Evolutionary conservation across 2,888 invertebrate species (phyloP), one percentile per base, ranked within the genome.

Genomic region (Trichogramma dendrolimi): DNA sequence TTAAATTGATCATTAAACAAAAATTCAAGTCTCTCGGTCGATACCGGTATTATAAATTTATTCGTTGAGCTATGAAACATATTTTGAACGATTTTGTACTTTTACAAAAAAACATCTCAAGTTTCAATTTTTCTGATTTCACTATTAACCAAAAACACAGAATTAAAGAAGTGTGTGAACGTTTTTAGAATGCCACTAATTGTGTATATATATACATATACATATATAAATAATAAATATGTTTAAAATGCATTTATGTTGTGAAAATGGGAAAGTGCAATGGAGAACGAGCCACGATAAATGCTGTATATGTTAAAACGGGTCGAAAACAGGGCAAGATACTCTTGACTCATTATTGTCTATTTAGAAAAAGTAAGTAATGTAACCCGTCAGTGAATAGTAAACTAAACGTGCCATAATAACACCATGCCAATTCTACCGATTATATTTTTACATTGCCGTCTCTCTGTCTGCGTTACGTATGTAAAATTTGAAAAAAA

Each of bases 191-290:
- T 71, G 66, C 72, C 73, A 70, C 71, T 73, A 66, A 27, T 71
- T 76, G 73, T 75, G 75, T 66, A 75, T 27, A 27, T 27, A 27
- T 27, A 27, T 27, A 27, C 27, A 27, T 27, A 27, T 27, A 27
- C 27, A 27, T 27, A 27, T 27, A 27, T 27, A 27, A 27, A 27
- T 74, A 74, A 71, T 71, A 64, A 71, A 71, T 75, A 75, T 67
- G 69, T 74, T 75, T 76, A 77, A 76, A 75, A 71, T 76, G 76
- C 76, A 77, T 78, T 78, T 77, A 73, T 67, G 67, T 71, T 71
- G 72, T 73, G 73, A 74, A 71, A 73, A 77, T 75, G 78, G 78
- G 76, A 76, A 75, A 78, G 78, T 79, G 78, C 78, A 79, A 79
- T 79, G 77, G 73, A 73, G 72, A 69, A 70, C 67, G 69, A 66